Evolutionary conservation across 2,113 vertebrate species (phyloP).

Genomic region (Phalacrocorax aristotelis): DNA sequence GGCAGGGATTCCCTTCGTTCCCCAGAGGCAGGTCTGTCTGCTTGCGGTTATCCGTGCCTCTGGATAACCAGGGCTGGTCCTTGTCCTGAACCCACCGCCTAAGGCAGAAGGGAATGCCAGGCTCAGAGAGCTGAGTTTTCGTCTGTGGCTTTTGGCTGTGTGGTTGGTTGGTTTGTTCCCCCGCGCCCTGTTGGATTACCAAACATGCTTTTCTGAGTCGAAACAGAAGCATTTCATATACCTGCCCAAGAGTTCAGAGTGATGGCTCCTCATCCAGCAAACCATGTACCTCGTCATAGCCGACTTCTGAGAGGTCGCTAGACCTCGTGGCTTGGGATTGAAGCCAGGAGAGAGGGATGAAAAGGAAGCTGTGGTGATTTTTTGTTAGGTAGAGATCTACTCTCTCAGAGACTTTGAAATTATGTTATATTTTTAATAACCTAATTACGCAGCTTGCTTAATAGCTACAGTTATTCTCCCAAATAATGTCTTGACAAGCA

Average conservation of each 20-base stretch:
- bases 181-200: not conserved
- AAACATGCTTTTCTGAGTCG: not conserved
- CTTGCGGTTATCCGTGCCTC: not conserved
- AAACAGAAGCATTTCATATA: accelerated
- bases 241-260: not conserved
- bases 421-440: constrained; percentile 18
- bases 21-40: not conserved
- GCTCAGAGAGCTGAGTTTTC: not conserved
- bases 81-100: not conserved
- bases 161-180: too few relatives aligned
- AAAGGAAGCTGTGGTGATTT: not conserved
- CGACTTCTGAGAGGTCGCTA: not conserved
- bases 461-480: not conserved
- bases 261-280: not conserved
- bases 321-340: not conserved
- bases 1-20: not conserved
- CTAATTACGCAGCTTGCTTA: constrained; percentile 19
- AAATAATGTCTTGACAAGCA: constrained; percentile 30
- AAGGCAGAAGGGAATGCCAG: not conserved
- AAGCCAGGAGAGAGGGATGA: not conserved
- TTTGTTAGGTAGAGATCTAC: not conserved
- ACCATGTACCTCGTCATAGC: accelerated
- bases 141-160: not conserved
- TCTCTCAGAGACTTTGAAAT: not conserved
- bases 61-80: accelerated